Conservation (phyloP, 2,113 vertebrate species). For the Caretta caretta region DNA sequence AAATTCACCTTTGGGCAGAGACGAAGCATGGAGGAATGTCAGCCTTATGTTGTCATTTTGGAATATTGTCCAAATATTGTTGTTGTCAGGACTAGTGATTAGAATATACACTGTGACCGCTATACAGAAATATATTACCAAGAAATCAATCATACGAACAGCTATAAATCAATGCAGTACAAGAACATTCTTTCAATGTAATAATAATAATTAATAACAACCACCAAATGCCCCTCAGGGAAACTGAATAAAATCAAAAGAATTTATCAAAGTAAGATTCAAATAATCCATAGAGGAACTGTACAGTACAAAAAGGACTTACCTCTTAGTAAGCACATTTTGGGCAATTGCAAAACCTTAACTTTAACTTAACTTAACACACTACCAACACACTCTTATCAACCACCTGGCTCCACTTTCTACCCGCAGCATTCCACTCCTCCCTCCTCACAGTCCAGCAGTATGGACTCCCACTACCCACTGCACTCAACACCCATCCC, state of each 20-base stretch:
- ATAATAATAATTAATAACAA: not conserved
- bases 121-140: not conserved
- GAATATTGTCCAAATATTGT: not conserved
- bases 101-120: accelerated
- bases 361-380: not conserved
- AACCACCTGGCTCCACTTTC: too few relatives aligned
- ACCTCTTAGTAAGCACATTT: not conserved
- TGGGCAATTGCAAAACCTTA: not conserved
- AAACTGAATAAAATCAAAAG: not conserved
- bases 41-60: not conserved
- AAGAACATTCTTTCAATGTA: not conserved
- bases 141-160: not conserved
- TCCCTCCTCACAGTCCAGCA: too few relatives aligned
- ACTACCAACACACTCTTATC: too few relatives aligned
- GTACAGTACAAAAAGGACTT: not conserved
- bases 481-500: too few relatives aligned
- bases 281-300: not conserved
- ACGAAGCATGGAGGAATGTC: not conserved
- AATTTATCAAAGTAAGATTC: not conserved
- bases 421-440: too few relatives aligned
- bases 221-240: not conserved
- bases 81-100: not conserved
- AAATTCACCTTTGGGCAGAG: not conserved
- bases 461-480: too few relatives aligned
- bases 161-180: not conserved